Evolutionary conservation across 2,797 vertebrate genomes (phyloP).

Genomic region (Lophius americanus): DNA sequence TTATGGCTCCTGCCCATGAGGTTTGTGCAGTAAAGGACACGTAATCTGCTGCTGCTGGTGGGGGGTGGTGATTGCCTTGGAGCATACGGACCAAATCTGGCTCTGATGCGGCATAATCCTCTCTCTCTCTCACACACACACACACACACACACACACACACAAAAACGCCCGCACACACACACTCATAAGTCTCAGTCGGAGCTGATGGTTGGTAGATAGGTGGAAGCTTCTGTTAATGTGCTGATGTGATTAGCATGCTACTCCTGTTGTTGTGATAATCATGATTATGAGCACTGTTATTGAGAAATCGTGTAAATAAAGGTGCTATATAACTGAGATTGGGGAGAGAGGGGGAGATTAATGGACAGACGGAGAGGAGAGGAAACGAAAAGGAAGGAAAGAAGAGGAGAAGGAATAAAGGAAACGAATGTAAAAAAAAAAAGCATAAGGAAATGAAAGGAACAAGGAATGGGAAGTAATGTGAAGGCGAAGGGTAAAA

Average conservation of each 20-base stretch:
- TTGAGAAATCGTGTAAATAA: slow-evolving; percentile 4
- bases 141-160: slow-evolving; percentile 20
- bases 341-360: no score
- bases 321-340: background rate
- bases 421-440: no score
- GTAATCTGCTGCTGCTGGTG: slow-evolving; percentile 60
- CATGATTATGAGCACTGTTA: background rate
- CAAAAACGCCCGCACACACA: slow-evolving; percentile 9
- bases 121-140: slow-evolving; percentile 32
- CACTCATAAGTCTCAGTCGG: slow-evolving; percentile 23
- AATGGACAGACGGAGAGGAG: background rate
- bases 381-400: background rate
- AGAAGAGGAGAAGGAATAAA: no score
- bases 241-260: slow-evolving; percentile 29
- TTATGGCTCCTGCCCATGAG: slow-evolving; percentile 34
- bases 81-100: slow-evolving; percentile 73
- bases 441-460: no score
- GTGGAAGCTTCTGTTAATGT: slow-evolving; percentile 30
- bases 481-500: no score
- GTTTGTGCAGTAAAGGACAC: slow-evolving; percentile 49
- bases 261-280: slow-evolving; percentile 13
- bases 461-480: no score
- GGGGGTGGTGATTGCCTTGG: slow-evolving; percentile 19
- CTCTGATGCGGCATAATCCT: slow-evolving; percentile 66
- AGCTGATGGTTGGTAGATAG: slow-evolving; percentile 26